Base-by-base conservation (phyloP, 2,113 vertebrate genomes). In the Aptenodytes patagonicus region DNA sequence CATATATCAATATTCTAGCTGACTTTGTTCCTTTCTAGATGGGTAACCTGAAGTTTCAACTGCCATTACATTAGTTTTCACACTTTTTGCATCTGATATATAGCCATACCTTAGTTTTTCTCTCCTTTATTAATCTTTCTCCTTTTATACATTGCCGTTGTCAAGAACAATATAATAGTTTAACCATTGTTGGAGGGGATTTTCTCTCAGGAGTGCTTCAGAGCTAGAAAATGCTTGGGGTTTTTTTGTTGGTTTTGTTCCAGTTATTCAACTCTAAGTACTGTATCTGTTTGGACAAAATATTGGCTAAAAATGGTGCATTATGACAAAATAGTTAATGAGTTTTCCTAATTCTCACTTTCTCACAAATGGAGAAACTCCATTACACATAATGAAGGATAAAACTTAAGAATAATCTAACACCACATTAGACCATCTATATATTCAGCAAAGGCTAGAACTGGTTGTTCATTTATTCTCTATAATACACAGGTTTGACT, bases 391-490 rank as follows among this genome's bases (percentile, higher is more conserved):
- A 96, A 94, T 58, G 52, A 84, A 93, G 75, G n/a, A 54, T 87
- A 91, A 95, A 96, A 93, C 89, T 94, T 32, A 87, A 57, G 34
- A 91, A 26, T 54, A 95, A 82, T 94, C 21, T 84, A 80, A 46
- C 78, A 95, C 70, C 38, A 73, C 49, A 73, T 64, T 79, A 73
- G 72, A 95, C 88, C 76, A 94, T 96, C 61, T 94, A 31, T 93
- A 19, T 81, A 71, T 96, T 96, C 76, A 92, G 34, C 86, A 73
- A 95, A 93, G 87, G 70, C 80, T 95, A 31, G 32, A 87, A 72
- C 71, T 71, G 55, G 44, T 83, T 85, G 42, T 86, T 97, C 55
- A 71, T 95, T 97, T 96, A 89, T 90, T 84, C 79, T 95, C 46
- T 51, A 1, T 86, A 91, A 61, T 91, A 75, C 29, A 52, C 68